These are phyloP conservation scores for Panopea generosa DNA, from an alignment of 2,888 invertebrate species.

Conservation along the genomic window DNA sequence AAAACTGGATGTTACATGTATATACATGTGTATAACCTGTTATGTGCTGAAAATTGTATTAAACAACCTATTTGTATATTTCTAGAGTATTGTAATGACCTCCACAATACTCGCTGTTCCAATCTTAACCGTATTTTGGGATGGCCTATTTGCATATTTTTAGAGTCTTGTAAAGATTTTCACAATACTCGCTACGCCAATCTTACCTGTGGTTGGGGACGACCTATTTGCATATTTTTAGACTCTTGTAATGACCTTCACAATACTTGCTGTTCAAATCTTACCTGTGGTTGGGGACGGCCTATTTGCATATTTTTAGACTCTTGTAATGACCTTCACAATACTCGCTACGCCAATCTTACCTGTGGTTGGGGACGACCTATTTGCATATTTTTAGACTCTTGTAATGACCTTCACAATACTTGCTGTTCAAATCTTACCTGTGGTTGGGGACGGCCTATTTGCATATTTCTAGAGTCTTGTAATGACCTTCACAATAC, in stretches of 20 bases:
- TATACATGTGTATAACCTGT: no score
- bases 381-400: no score
- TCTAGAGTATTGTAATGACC: no score
- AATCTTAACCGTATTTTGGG: no score
- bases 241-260: conserved; percentile 68
- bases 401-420: conserved; percentile 72
- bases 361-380: conserved; percentile 87
- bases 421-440: conserved; percentile 87
- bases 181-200: conserved; percentile 86
- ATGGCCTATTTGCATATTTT: background rate
- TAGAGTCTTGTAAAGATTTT: conserved; percentile 65
- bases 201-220: conserved; percentile 86
- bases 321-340: conserved; percentile 70
- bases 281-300: conserved; percentile 86
- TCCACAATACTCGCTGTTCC: no score
- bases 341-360: conserved; percentile 86
- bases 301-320: no score
- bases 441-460: no score
- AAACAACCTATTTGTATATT: no score
- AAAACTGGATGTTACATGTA: no score
- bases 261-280: conserved; percentile 86
- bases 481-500: conserved; percentile 78
- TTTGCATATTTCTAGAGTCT: conserved; percentile 38
- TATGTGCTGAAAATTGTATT: no score
- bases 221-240: no score